phyloP scores from a whole-genome alignment of 2,888 invertebrate genomes.

The Clitarchus hookeri region DNA sequence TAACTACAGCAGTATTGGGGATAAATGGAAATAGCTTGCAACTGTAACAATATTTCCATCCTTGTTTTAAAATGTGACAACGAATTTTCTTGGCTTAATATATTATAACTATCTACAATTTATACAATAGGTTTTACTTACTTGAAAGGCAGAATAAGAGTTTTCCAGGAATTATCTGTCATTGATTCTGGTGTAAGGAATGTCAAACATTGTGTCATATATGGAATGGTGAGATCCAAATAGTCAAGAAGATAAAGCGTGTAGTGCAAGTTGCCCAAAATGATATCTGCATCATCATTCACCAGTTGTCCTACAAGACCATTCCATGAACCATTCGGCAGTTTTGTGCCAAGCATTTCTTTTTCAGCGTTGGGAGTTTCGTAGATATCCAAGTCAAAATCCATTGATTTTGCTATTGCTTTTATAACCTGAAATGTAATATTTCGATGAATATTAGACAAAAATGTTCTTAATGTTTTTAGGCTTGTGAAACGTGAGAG shows the following conservation, averaged over 20 bases:
- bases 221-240: constrained; percentile 76
- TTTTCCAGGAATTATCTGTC: constrained; percentile 83
- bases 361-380: constrained; percentile 63
- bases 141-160: constrained; percentile 79
- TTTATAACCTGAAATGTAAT: constrained; percentile 63
- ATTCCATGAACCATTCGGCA: constrained; percentile 67
- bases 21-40: too few relatives aligned
- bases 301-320: constrained; percentile 65
- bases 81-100: too few relatives aligned
- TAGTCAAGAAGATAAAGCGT: constrained; percentile 68
- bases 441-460: constrained; percentile 6
- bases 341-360: constrained; percentile 71
- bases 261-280: constrained; percentile 77
- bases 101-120: too few relatives aligned
- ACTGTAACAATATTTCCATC: too few relatives aligned
- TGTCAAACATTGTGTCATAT: constrained; percentile 81
- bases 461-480: too few relatives aligned
- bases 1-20: too few relatives aligned
- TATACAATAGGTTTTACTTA: constrained; percentile 51
- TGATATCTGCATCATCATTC: constrained; percentile 69
- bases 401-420: constrained; percentile 69
- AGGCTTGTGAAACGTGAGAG: too few relatives aligned
- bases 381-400: constrained; percentile 71
- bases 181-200: constrained; percentile 82
- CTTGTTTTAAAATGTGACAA: too few relatives aligned